Evolutionary conservation across 1,140 invertebrate species (phyloP), one percentile per base, ranked within the genome.

Genomic region (Ceratina calcarata): DNA sequence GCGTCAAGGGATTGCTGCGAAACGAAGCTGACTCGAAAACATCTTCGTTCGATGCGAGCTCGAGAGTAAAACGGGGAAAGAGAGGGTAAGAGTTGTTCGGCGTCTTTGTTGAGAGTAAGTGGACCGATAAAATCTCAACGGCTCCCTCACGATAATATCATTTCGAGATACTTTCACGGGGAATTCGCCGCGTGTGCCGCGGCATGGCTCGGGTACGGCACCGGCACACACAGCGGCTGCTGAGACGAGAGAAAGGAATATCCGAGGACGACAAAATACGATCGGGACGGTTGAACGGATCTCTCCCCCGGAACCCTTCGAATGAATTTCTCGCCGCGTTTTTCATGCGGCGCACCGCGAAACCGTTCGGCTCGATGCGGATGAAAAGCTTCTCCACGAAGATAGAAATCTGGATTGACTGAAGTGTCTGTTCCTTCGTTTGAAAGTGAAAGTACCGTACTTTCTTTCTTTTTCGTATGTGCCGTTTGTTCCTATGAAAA

Each of bases 111-210:
- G 65, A 12, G 51, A 45, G 57, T 55, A 80, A 83, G 61, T 76
- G 66, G 51, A 45, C 57, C 83, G 72, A 72, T 76, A 77, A 71
- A 80, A 84, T 85, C 82, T 83, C 81, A 32, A 80, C 78, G 57
- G 71, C 53, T 53, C 60, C 58, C 66, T 58, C 72, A 22, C 72
- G 81, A 85, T 77, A 76, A 85, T 81, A 83, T 83, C 81, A 71
- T 76, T 77, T 83, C 53, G 49, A 85, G 81, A 80, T 83, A 83
- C 81, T 83, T 71, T 60, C 81, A 71, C 77, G 68, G 69, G 61
- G 60, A 69, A 67, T 83, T 78, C 60, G 37, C 68, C 68, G 68
- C 37, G 55, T n/a, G 55, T 13, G 10, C 37, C 37, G 16, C 32
- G n/a, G n/a, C 13, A 10, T 32, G 27, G 27, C 27, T 32, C 27